Evolutionary conservation across 2,888 invertebrate genomes (phyloP).

Genomic region (Chamaedrilus cognettii): DNA sequence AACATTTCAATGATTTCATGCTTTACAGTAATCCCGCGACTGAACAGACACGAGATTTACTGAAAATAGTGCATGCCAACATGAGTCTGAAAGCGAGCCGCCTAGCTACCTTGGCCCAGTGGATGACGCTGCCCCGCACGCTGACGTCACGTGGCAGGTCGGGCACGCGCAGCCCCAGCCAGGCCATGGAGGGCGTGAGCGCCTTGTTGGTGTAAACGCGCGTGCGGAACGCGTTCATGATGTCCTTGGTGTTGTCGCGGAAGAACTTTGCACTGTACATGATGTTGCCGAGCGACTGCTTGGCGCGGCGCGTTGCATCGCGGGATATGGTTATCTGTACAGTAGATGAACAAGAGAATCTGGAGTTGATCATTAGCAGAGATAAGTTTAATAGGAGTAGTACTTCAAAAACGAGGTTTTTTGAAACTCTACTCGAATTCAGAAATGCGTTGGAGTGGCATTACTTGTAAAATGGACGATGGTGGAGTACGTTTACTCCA

Average conservation of each 20-base stretch:
- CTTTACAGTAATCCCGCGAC: no score
- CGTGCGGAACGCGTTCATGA: constrained; percentile 38
- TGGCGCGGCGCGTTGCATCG: constrained; percentile 9
- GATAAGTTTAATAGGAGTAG: no score
- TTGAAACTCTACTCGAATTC: no score
- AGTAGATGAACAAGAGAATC: background rate
- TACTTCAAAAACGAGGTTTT: no score
- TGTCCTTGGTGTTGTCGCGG: constrained; percentile 39
- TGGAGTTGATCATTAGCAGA: no score
- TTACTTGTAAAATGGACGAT: no score
- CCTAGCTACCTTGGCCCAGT: constrained; percentile 6
- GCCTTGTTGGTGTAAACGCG: constrained; percentile 40
- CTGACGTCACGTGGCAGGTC: background rate
- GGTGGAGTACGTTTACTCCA: no score
- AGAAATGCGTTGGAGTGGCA: no score
- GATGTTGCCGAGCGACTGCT: constrained; percentile 43
- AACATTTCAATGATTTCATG: no score
- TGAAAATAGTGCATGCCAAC: no score
- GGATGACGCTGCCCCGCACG: constrained; percentile 6
- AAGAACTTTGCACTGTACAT: constrained; percentile 47
- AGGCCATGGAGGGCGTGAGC: constrained; percentile 44
- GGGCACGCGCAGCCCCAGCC: constrained; percentile 35
- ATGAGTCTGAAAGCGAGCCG: no score
- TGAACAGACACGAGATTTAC: no score
- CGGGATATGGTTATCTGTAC: constrained; percentile 29